Evolutionary conservation across 2,797 vertebrate species (phyloP).

Genomic region (Vultur gryphus): DNA sequence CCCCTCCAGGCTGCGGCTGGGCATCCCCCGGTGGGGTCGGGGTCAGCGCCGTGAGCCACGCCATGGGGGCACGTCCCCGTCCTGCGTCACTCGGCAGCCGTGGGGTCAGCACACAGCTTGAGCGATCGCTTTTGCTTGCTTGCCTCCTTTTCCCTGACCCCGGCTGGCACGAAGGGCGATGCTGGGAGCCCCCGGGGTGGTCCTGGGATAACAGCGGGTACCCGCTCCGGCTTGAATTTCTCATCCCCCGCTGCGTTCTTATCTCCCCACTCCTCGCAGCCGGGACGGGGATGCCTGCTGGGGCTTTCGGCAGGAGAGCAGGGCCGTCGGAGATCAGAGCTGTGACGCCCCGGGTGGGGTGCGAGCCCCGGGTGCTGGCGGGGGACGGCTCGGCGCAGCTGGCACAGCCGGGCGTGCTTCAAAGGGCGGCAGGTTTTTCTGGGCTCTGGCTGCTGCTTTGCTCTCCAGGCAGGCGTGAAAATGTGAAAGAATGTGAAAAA

Average conservation of each 20-base stretch:
- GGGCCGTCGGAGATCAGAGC: background rate
- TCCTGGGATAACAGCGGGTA: background rate
- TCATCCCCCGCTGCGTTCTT: background rate
- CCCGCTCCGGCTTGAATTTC: rapidly evolving
- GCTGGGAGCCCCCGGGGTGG: background rate
- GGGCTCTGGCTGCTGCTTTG: background rate
- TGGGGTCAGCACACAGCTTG: background rate
- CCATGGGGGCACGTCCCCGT: background rate
- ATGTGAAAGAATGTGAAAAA: constrained; percentile 56
- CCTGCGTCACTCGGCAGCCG: rapidly evolving
- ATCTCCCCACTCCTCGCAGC: background rate
- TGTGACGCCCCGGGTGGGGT: background rate
- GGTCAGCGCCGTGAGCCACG: background rate
- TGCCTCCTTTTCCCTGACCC: background rate
- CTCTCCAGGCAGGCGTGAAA: constrained; percentile 41
- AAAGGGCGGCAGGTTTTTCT: background rate
- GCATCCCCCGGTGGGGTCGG: rapidly evolving
- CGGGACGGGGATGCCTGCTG: background rate
- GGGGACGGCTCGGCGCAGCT: background rate
- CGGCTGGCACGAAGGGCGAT: rapidly evolving
- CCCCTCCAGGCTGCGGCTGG: background rate
- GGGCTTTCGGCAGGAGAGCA: background rate
- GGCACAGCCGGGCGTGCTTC: background rate
- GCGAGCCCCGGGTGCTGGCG: background rate
- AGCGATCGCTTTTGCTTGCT: background rate